Evolutionary conservation across 1,140 invertebrate genomes (phyloP).

Genomic region (Stegodyphus mimosarum): DNA sequence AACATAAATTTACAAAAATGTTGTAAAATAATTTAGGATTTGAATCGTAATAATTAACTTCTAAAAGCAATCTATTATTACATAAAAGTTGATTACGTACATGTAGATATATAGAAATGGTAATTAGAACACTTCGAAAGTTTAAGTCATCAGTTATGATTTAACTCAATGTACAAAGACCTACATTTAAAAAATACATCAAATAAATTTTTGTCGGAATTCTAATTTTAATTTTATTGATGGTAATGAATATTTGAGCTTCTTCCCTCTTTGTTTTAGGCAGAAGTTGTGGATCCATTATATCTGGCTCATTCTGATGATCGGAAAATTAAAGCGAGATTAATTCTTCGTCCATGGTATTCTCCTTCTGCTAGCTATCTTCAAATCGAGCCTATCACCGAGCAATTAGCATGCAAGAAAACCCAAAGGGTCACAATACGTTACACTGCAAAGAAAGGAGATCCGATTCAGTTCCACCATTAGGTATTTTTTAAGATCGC

Average conservation of each 20-base stretch:
- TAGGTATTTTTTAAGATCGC: too few relatives aligned
- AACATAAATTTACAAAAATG: too few relatives aligned
- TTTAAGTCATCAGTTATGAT: too few relatives aligned
- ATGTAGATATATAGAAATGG: too few relatives aligned
- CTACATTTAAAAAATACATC: too few relatives aligned
- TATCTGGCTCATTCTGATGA: background rate
- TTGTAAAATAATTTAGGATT: too few relatives aligned
- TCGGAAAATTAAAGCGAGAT: background rate
- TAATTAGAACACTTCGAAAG: too few relatives aligned
- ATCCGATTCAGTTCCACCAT: constrained; percentile 34
- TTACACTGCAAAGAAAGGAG: constrained; percentile 31
- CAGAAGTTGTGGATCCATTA: constrained; percentile 4
- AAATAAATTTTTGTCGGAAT: background rate
- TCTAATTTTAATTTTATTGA: background rate
- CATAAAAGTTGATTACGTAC: too few relatives aligned
- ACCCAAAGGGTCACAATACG: constrained; percentile 12
- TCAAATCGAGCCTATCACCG: constrained; percentile 25
- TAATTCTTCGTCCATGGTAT: constrained; percentile 21
- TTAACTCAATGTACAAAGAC: too few relatives aligned
- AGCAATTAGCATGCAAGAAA: constrained; percentile 20
- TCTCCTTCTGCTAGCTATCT: constrained; percentile 46
- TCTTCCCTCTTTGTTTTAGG: constrained; percentile 10
- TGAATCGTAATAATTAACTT: too few relatives aligned
- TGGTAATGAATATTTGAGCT: too few relatives aligned
- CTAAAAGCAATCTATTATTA: too few relatives aligned